Evolutionary conservation across 2,113 vertebrate species (phyloP), one percentile per base, ranked within the genome.

Genomic region (Seriola aureovittata): DNA sequence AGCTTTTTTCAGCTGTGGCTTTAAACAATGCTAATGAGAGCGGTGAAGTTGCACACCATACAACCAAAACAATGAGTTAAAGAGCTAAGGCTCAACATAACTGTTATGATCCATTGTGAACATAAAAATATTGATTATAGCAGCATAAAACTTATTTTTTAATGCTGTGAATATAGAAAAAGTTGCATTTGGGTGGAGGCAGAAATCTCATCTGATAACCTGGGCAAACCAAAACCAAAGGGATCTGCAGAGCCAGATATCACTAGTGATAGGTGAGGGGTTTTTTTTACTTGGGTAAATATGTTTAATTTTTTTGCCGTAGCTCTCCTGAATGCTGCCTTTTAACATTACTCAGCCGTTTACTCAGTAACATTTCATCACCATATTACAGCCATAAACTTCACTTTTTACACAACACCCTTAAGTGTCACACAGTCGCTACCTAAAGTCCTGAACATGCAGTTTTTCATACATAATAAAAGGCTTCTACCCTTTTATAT

Each of bases 391-490:
- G 11, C 23, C 17, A 62, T 9, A 11, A 57, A 65, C 57, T 46
- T 44, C 34, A 64, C 8, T 63, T 34, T 55, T 67, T 76, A 46
- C 40, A 64, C 32, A 44, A 72, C 65, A 68, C 12, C 48, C 36
- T 19, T 21, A n/a, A 52, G 8, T 21, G 50, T 52, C 7, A 19
- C 5, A 50, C 48, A 12, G 3, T 23, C 4, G 3, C 36, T 59
- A 40, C 21, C 67, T 3, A 66, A 29, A 25, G 19, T 19, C 8
- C 21, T 36, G 40, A 62, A 52, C 21, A 11, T 52, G 40, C 10
- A 5, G 3, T 19, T 63, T 54, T 55, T 25, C 34, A 44, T 46
- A n/a, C 17, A 44, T 17, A 11, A 38, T 5, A 12, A 46, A 11
- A 54, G 7, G 44, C 21, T 4, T 32, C 5, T 19, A 32, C 7